Base-by-base conservation (phyloP, 2,888 invertebrate genomes). In the Chaetogeoica ovagalla region DNA sequence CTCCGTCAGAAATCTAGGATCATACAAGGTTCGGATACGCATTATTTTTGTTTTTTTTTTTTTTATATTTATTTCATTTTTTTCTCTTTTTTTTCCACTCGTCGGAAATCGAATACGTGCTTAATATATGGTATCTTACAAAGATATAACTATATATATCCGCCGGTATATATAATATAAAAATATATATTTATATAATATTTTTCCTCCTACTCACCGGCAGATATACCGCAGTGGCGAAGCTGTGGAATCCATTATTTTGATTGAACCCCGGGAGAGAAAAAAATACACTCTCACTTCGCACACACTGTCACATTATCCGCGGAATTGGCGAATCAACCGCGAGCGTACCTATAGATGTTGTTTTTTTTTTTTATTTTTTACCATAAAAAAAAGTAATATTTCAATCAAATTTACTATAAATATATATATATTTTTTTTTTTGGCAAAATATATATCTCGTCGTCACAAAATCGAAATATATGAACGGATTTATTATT, bases 1-100 rank as follows among this genome's bases (percentile, higher is more conserved):
- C 87, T 93, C 94, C 59, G 96, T 96, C 84, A 95, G 94, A 87
- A 94, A 96, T 87, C 91, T 96, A 82, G 95, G 95, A 84, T 91
- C 93, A 65, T 95, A 94, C 86, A 96, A 95, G 92, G 96, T 95
- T 89, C 88, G 89, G 9, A 55, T 52, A 76, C 23, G 37, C 17
- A 23, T 70, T 62, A 30, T 30, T 62, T 30, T 30, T 4, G 1
- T 30, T 30, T n/a, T n/a, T n/a, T n/a, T n/a, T n/a, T n/a, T n/a
- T 30, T 30, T 2, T 30, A 30, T 30, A 30, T 30, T 30, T 30
- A 30, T 30, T 30, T 30, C 30, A 30, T 4, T 30, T 30, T 30
- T 30, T 30, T 30, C 4, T 30, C 30, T 30, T 30, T 4, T 30
- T 30, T 4, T 30, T 30, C 30, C 30, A 30, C 30, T 30, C 65